A percentile compares a stretch with the other conserved stretches of the same genome.
Conservation (phyloP, 1,140 invertebrate species). For the Calephelis nemesis region DNA sequence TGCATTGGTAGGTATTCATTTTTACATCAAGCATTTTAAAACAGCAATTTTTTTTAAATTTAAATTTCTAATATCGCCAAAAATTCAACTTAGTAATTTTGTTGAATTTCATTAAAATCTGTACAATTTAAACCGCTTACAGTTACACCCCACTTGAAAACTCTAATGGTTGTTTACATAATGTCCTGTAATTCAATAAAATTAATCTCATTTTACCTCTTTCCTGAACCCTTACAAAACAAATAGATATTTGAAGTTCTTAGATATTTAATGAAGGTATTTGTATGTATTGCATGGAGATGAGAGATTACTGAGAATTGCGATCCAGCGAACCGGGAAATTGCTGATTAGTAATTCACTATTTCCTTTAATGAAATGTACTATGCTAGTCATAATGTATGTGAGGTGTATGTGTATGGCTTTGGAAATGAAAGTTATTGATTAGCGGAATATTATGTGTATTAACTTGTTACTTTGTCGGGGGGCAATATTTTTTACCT, state of each 20-base stretch:
- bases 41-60: too few relatives aligned
- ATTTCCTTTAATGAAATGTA: slow-evolving; percentile 2
- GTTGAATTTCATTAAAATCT: too few relatives aligned
- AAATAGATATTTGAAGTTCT: slow-evolving; percentile 16
- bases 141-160: slow-evolving; percentile 27
- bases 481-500: too few relatives aligned
- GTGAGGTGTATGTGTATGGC: too few relatives aligned
- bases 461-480: too few relatives aligned
- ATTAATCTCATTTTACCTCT: slow-evolving; percentile 42
- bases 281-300: slow-evolving; percentile 10
- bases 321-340: slow-evolving; percentile 13
- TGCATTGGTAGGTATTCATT: too few relatives aligned
- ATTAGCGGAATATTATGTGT: too few relatives aligned
- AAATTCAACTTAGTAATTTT: too few relatives aligned
- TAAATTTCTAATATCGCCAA: too few relatives aligned
- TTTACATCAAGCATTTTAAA: too few relatives aligned
- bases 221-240: not conserved
- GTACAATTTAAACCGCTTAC: slow-evolving; percentile 23
- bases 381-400: not conserved
- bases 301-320: slow-evolving; percentile 1
- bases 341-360: slow-evolving; percentile 11
- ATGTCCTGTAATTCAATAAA: slow-evolving; percentile 51
- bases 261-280: slow-evolving; percentile 15
- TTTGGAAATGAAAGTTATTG: too few relatives aligned
- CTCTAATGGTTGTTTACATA: slow-evolving; percentile 58